Evolutionary conservation across 2,113 vertebrate genomes (phyloP).

Genomic region (Campylorhamphus procurvoides): DNA sequence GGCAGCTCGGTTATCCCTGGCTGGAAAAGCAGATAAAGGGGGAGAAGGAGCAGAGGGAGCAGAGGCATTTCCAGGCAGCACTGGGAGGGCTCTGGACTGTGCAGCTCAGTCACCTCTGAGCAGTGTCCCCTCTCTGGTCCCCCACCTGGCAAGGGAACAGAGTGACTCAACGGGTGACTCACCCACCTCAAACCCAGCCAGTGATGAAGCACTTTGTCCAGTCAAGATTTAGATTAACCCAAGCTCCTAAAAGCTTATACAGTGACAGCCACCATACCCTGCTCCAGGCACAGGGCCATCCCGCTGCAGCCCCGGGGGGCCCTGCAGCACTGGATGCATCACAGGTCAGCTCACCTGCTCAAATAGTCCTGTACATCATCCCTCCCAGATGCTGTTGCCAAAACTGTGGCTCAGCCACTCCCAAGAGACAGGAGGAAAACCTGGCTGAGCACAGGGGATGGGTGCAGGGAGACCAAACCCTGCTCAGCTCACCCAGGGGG

Average conservation of each 20-base stretch:
- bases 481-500: fast-evolving
- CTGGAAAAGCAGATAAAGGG: fast-evolving
- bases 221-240: neutral
- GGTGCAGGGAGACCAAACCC: neutral
- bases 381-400: neutral
- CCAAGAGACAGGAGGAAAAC: neutral
- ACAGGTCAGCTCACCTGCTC: slow-evolving; percentile 1
- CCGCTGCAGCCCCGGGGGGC: neutral
- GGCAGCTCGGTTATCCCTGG: fast-evolving
- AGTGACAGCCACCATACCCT: neutral
- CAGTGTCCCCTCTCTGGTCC: neutral
- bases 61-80: fast-evolving
- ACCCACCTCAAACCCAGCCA: neutral
- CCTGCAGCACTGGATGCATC: neutral
- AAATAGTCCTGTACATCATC: neutral
- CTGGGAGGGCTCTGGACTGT: fast-evolving
- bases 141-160: neutral
- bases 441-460: fast-evolving
- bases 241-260: neutral
- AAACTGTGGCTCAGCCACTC: neutral
- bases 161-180: neutral
- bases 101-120: neutral
- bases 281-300: fast-evolving
- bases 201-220: neutral
- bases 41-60: fast-evolving